phyloP scores from a whole-genome alignment of 2,113 vertebrate species.

The Noturus placidus region DNA sequence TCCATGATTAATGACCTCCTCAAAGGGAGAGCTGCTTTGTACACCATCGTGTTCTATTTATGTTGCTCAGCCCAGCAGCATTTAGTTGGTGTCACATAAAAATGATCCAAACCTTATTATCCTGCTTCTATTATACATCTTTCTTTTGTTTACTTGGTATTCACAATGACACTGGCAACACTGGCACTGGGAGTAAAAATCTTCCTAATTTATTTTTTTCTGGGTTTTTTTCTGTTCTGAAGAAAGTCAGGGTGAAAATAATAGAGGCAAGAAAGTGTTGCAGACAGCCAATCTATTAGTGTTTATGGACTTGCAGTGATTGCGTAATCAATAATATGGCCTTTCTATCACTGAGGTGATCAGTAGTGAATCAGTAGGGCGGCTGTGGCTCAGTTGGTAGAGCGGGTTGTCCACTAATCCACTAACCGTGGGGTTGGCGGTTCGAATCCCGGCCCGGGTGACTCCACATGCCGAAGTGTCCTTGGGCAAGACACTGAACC shows the following conservation, averaged over 20 bases:
- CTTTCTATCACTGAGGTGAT: constrained; percentile 55
- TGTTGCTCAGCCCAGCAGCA: constrained; percentile 47
- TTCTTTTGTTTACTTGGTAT: constrained; percentile 52
- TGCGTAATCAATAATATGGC: constrained; percentile 54
- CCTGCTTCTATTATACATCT: constrained; percentile 39
- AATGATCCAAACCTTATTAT: constrained; percentile 55
- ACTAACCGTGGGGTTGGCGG: too few species aligned
- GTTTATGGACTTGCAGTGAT: constrained; percentile 5
- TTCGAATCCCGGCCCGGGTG: too few species aligned
- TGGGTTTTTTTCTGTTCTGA: constrained; percentile 2
- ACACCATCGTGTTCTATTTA: constrained; percentile 52
- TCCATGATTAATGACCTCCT: constrained; percentile 59
- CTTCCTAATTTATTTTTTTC: background rate
- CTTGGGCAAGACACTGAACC: too few species aligned
- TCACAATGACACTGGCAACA: constrained; percentile 46
- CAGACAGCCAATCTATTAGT: constrained; percentile 32
- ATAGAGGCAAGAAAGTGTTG: constrained; percentile 43
- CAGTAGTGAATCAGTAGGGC: constrained; percentile 52
- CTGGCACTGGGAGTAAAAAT: constrained; percentile 31
- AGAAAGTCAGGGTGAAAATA: constrained; percentile 43
- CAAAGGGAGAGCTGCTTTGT: constrained; percentile 48
- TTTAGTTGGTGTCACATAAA: constrained; percentile 55
- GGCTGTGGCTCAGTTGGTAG: too few species aligned
- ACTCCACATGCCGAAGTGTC: too few species aligned
- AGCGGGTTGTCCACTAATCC: too few species aligned